A percentile compares a stretch with the other conserved stretches of the same genome.
Evolutionary conservation across 2,888 invertebrate genomes (phyloP).

Genomic region (Hemicrepidius hirtus): DNA sequence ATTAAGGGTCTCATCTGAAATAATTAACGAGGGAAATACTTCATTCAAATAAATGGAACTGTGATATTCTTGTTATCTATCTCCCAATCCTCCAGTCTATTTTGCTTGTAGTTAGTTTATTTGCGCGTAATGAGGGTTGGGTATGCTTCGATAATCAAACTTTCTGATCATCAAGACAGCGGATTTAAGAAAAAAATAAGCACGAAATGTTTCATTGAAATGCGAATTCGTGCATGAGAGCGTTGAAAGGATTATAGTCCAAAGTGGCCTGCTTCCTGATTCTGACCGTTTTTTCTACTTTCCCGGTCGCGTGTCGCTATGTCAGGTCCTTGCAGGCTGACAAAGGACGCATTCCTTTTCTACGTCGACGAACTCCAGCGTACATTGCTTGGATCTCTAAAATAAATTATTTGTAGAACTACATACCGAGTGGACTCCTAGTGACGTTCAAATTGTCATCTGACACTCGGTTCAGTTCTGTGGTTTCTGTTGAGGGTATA

Average conservation of each 20-base stretch:
- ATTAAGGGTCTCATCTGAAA: neutral
- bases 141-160: neutral
- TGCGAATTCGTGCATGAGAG: constrained; percentile 1
- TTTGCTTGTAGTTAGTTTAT: neutral
- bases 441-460: constrained; percentile 22
- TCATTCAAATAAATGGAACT: neutral
- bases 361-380: constrained; percentile 17
- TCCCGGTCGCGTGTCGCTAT: constrained; percentile 18
- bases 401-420: constrained; percentile 28
- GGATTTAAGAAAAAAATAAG: neutral
- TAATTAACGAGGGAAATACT: neutral
- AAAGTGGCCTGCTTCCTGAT: constrained; percentile 19
- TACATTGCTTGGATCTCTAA: constrained; percentile 26
- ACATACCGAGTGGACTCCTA: constrained; percentile 24
- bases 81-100: neutral
- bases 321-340: constrained; percentile 24
- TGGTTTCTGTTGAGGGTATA: constrained; percentile 6
- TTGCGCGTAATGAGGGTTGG: neutral
- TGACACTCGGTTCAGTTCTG: constrained; percentile 10
- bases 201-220: constrained; percentile 8
- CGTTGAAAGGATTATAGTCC: constrained; percentile 19
- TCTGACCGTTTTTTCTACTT: constrained; percentile 16
- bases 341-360: constrained; percentile 31
- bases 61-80: neutral
- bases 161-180: constrained; percentile 1